phyloP scores from a whole-genome alignment of 2,113 vertebrate species.

The Phainopepla nitens region DNA sequence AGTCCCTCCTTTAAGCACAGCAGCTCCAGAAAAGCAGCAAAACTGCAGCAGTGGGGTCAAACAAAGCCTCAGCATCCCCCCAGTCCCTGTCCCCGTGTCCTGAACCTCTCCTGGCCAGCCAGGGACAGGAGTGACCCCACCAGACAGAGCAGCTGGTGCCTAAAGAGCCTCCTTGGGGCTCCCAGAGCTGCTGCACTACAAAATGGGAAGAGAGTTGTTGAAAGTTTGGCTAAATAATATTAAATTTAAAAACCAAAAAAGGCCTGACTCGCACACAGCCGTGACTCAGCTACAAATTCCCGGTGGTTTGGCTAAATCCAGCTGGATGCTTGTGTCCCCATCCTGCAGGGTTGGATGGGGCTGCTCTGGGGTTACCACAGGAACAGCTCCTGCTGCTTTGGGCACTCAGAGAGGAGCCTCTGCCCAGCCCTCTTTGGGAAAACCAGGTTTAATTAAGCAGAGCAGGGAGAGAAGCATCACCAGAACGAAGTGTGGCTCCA shows the following conservation, averaged over 20 bases:
- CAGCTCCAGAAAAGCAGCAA: not conserved
- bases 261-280: accelerated
- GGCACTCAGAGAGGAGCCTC: not conserved
- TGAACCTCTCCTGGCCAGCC: not conserved
- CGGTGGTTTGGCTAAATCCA: not conserved
- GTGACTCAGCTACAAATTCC: not conserved
- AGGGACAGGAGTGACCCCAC: accelerated
- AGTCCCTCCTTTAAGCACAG: not conserved
- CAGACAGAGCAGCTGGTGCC: not conserved
- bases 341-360: not conserved
- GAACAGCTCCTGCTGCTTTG: not conserved
- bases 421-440: not conserved
- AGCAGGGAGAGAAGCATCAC: not conserved
- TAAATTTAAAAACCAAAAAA: not conserved
- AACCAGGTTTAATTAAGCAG: not conserved
- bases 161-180: not conserved
- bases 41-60: not conserved
- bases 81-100: accelerated
- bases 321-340: not conserved
- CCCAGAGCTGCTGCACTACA: not conserved
- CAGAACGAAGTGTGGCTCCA: not conserved
- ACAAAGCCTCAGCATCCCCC: accelerated
- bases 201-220: accelerated
- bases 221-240: not conserved
- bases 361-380: not conserved